phyloP scores from a whole-genome alignment of 1,140 invertebrate species.

The Heliconius eleuchia region DNA sequence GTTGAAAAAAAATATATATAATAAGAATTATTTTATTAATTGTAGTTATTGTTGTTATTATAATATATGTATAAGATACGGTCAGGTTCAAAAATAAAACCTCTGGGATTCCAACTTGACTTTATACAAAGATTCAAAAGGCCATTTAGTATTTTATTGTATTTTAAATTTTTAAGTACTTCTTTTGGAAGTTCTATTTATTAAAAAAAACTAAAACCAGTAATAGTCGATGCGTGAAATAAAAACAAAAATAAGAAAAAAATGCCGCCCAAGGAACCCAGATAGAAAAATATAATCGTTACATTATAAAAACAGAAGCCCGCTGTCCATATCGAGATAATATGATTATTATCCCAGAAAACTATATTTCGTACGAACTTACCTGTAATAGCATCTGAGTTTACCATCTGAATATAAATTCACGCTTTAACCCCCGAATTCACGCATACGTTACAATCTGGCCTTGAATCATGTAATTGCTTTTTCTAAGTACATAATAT shows the following conservation, averaged over 20 bases:
- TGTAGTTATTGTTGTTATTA: too few relatives aligned
- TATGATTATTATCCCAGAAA: background rate
- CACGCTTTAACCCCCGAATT: background rate
- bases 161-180: too few relatives aligned
- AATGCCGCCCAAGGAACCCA: too few relatives aligned
- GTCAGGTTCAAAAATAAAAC: too few relatives aligned
- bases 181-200: too few relatives aligned
- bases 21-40: too few relatives aligned
- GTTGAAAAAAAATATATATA: background rate
- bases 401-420: constrained; percentile 3
- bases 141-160: too few relatives aligned
- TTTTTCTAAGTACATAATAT: background rate
- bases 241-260: too few relatives aligned
- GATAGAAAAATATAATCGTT: background rate
- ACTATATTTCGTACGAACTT: background rate
- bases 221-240: too few relatives aligned
- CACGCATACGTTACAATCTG: background rate
- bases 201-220: too few relatives aligned
- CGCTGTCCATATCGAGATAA: background rate
- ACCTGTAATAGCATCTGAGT: background rate
- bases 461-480: background rate
- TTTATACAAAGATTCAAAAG: background rate
- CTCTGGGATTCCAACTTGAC: too few relatives aligned
- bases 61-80: too few relatives aligned
- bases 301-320: background rate